A percentile compares a stretch with the other conserved stretches of the same genome.
phyloP scores from a whole-genome alignment of 2,888 invertebrate species.

The Tipula confusa region DNA sequence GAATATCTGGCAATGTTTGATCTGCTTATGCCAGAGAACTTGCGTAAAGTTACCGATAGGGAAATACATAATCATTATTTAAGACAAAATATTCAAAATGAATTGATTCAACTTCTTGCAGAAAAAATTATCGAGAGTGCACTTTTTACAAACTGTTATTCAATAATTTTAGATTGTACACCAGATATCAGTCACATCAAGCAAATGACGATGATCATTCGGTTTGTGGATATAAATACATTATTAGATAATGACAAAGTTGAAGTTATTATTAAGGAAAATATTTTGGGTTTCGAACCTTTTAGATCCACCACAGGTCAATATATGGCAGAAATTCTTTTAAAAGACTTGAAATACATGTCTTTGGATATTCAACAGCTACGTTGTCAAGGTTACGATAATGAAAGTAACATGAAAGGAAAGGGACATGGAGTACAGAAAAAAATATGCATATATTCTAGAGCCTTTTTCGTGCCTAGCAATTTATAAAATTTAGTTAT shows the following conservation, averaged over 20 bases:
- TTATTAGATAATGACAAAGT: neutral
- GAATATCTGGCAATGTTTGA: slow-evolving; percentile 28
- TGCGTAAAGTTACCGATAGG: neutral
- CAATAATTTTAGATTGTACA: too few relatives aligned
- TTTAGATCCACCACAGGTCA: slow-evolving; percentile 29
- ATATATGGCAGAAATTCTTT: slow-evolving; percentile 31
- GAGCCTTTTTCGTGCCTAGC: neutral
- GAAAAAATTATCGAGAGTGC: slow-evolving; percentile 27
- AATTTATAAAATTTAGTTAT: neutral
- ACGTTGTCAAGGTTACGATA: neutral
- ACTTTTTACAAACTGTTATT: too few relatives aligned
- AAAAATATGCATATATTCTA: neutral
- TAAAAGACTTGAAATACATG: slow-evolving; percentile 30
- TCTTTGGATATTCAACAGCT: slow-evolving; percentile 30
- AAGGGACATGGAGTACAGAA: neutral
- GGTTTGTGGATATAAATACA: too few relatives aligned
- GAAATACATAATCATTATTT: neutral
- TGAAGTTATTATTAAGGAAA: neutral
- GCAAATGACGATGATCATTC: too few relatives aligned
- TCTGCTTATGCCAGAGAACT: neutral
- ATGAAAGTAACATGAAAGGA: neutral
- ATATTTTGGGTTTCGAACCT: neutral
- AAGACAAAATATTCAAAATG: too few relatives aligned
- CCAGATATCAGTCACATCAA: too few relatives aligned
- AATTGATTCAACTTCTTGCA: slow-evolving; percentile 21